Percentiles rank a stretch among this genome's conserved stretches.
Evolutionary conservation across 2,888 invertebrate genomes (phyloP).

Genomic region (Sclerodermus sp.): DNA sequence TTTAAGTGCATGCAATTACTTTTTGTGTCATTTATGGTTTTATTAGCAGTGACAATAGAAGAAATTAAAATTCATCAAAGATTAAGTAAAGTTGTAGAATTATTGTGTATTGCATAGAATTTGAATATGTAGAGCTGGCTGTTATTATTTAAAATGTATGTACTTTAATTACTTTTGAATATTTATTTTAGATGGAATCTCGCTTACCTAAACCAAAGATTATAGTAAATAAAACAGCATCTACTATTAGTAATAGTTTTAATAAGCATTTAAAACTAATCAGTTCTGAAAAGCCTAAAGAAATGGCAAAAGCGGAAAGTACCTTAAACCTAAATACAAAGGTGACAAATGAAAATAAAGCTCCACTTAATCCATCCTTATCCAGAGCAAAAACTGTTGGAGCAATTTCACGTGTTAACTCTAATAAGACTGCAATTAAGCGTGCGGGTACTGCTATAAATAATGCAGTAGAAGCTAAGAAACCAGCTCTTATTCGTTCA

Average conservation of each 20-base stretch:
- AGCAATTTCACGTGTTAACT: constrained; percentile 24
- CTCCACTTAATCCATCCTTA: constrained; percentile 22
- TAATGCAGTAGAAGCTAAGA: constrained; percentile 31
- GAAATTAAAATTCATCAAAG: background rate
- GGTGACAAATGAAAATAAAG: constrained; percentile 38
- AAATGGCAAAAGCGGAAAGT: constrained; percentile 30
- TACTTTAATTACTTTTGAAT: background rate
- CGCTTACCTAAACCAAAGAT: constrained; percentile 55
- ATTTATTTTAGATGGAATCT: constrained; percentile 58
- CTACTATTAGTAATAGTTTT: constrained; percentile 18
- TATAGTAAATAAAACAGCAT: constrained; percentile 26
- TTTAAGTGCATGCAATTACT: background rate
- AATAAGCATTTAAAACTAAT: constrained; percentile 3
- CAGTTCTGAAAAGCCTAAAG: background rate
- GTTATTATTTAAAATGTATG: background rate
- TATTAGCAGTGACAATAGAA: background rate
- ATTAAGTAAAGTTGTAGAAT: background rate
- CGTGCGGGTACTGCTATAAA: constrained; percentile 30
- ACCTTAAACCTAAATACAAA: constrained; percentile 25
- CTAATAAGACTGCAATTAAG: constrained; percentile 33
- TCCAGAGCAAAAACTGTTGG: constrained; percentile 36
- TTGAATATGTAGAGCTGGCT: background rate
- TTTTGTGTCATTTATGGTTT: too few relatives aligned
- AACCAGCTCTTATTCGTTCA: constrained; percentile 28
- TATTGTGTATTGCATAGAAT: background rate